Evolutionary conservation across 1,140 invertebrate genomes (phyloP), one percentile per base, ranked within the genome.

Genomic region (Pachypsylla venusta): DNA sequence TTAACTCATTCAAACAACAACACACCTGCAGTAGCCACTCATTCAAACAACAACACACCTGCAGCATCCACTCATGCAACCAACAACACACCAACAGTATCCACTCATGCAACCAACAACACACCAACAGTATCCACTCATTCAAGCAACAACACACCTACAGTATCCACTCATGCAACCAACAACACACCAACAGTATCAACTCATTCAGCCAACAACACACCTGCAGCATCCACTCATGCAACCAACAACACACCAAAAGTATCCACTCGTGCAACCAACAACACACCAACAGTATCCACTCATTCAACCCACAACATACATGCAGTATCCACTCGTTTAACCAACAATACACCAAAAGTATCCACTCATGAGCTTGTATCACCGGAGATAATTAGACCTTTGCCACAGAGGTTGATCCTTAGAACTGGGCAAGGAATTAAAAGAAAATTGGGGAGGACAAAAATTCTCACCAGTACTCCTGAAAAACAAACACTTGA

Each of bases 371-470:
- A 16, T 35, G 16, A 35, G 30, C 30, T 35, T 35, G 10, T 35
- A 35, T 35, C 30, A 35, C 30, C 30, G 30, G 30, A 35, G 30
- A 35, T 35, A 16, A 35, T 35, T 35, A 35, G 30, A 35, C 10
- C 30, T 35, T 35, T 35, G 30, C 30, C 30, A 35, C 30, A 35
- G 30, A 35, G 16, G 30, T 10, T 35, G 30, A 35, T 35, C 30
- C 30, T 35, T 35, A 35, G 30, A 35, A 35, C 30, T 35, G 30
- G 30, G 16, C 30, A 63, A 54, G n/a, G n/a, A n/a, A n/a, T n/a
- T n/a, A n/a, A n/a, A n/a, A n/a, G n/a, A n/a, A n/a, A n/a, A n/a
- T n/a, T n/a, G n/a, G n/a, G n/a, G n/a, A n/a, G n/a, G n/a, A n/a
- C n/a, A n/a, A n/a, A n/a, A n/a, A n/a, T n/a, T n/a, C n/a, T n/a